phyloP scores from a whole-genome alignment of 2,797 vertebrate species.

The Myoxocephalus aenaeus region DNA sequence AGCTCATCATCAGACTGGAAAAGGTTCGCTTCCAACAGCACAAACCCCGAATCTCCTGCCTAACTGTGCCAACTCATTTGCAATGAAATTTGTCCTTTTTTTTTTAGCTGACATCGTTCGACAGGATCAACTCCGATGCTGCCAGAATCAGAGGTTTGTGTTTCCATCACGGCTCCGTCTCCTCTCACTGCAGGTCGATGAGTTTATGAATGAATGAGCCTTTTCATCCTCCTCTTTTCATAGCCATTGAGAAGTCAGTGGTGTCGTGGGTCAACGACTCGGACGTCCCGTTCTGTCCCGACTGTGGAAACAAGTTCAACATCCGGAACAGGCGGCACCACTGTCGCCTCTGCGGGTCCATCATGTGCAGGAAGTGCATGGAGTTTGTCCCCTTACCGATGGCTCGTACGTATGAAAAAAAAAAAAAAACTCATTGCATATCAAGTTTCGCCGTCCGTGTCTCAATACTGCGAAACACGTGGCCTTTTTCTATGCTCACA shows the following conservation, averaged over 20 bases:
- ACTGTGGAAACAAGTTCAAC: conserved; percentile 96
- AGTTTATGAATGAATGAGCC: background rate
- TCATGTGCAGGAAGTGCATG: conserved; percentile 97
- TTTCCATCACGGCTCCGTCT: background rate
- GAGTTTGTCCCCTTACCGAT: conserved; percentile 91
- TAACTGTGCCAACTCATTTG: conserved; percentile 13
- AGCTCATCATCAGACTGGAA: conserved; percentile 97
- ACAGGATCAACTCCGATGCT: conserved; percentile 90
- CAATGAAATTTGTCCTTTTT: conserved; percentile 55
- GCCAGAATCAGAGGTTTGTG: conserved; percentile 94
- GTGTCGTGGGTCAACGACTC: conserved; percentile 98
- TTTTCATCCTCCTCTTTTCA: background rate
- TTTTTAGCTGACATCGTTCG: conserved; percentile 94
- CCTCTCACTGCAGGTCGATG: background rate
- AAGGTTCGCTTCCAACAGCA: conserved; percentile 85
- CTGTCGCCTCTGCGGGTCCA: conserved; percentile 97
- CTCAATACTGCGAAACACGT: background rate
- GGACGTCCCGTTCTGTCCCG: conserved; percentile 97
- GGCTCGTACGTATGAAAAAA: conserved; percentile 86
- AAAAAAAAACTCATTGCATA: background rate
- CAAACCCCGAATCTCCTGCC: background rate
- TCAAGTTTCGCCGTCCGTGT: background rate
- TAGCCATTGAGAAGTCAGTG: conserved; percentile 95
- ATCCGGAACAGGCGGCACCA: conserved; percentile 96
- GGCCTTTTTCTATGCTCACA: conserved; percentile 59